Conservation (phyloP, 1,140 invertebrate species). For the roundworm (Caenorhabditis elegans) region DNA sequence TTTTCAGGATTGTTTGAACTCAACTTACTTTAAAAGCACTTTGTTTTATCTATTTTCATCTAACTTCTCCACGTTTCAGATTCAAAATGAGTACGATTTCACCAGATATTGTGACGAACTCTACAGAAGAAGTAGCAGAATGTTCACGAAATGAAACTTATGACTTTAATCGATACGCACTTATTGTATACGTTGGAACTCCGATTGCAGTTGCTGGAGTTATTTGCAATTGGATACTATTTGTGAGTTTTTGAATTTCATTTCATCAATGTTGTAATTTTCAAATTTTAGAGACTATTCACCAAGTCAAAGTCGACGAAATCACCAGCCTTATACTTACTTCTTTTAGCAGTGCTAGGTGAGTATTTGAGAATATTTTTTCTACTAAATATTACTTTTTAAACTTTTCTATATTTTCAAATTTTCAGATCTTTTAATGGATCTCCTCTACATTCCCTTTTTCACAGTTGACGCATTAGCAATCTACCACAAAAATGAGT, state of each 20-base stretch:
- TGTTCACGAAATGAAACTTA: conserved; percentile 49
- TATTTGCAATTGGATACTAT: conserved; percentile 51
- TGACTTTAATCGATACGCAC: conserved; percentile 47
- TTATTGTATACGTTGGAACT: conserved; percentile 53
- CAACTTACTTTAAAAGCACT: no score
- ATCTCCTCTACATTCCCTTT: conserved; percentile 55
- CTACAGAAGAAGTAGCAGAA: neutral
- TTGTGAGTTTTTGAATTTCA: conserved; percentile 45
- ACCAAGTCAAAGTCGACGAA: conserved; percentile 37
- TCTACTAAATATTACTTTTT: no score
- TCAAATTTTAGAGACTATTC: conserved; percentile 46
- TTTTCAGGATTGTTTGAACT: no score
- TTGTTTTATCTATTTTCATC: no score
- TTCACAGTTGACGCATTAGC: conserved; percentile 57
- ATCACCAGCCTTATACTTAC: conserved; percentile 53
- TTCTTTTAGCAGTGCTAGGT: conserved; percentile 52
- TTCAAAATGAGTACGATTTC: neutral
- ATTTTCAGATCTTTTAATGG: conserved; percentile 52
- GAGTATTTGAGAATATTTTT: neutral
- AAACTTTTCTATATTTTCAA: neutral
- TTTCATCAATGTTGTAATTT: neutral
- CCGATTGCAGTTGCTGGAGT: conserved; percentile 53
- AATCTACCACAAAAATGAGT: conserved; percentile 50
- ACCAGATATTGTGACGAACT: conserved; percentile 3
- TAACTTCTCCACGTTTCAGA: neutral